phyloP scores from a whole-genome alignment of 2,888 invertebrate species.

The Coleophora flavipennella region DNA sequence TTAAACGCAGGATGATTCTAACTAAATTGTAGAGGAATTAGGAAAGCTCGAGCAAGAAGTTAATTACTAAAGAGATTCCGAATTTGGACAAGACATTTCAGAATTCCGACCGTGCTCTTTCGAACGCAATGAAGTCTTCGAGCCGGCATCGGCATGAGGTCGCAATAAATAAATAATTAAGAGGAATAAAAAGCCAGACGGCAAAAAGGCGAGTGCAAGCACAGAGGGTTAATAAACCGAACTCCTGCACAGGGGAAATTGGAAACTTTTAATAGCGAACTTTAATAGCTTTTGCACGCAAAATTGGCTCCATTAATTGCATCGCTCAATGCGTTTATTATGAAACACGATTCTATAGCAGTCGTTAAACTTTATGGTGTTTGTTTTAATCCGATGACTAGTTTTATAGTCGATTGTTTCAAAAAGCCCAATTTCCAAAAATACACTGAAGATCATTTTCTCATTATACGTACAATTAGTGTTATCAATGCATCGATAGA shows the following conservation, averaged over 20 bases:
- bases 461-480: constrained; percentile 55
- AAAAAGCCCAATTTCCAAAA: constrained; percentile 23
- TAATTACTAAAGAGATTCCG: constrained; percentile 19
- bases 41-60: constrained; percentile 14
- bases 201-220: constrained; percentile 29
- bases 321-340: constrained; percentile 32
- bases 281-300: constrained; percentile 49
- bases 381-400: constrained; percentile 28
- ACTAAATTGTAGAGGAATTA: neutral
- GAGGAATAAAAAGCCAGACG: constrained; percentile 34
- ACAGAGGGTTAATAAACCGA: constrained; percentile 35
- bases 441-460: constrained; percentile 30
- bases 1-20: neutral
- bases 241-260: constrained; percentile 40
- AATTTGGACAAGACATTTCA: constrained; percentile 20
- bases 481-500: constrained; percentile 58
- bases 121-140: constrained; percentile 14
- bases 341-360: constrained; percentile 34
- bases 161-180: constrained; percentile 52
- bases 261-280: constrained; percentile 47
- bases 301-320: constrained; percentile 52
- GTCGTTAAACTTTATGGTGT: constrained; percentile 27
- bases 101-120: constrained; percentile 25
- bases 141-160: constrained; percentile 23
- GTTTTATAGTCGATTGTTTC: constrained; percentile 27